These are phyloP conservation scores for Zophobas morio DNA, from an alignment of 1,140 invertebrate species.

Conservation along the genomic window DNA sequence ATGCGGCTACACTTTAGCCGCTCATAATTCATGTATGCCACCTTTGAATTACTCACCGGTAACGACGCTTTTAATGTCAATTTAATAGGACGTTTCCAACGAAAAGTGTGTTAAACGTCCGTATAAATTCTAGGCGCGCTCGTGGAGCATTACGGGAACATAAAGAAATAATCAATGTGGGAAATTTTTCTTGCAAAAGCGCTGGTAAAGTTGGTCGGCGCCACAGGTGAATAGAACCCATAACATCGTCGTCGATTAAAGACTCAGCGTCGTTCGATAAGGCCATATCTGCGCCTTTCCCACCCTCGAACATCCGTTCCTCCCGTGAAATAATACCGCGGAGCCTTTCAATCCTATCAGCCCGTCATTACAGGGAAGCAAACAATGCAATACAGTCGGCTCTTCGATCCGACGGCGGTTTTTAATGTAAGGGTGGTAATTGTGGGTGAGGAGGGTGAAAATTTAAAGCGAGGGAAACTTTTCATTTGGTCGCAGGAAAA, in stretches of 20 bases:
- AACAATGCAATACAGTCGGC: slow-evolving; percentile 35
- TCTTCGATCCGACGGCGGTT: slow-evolving; percentile 29
- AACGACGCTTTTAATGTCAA: slow-evolving; percentile 41
- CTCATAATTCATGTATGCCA: slow-evolving; percentile 25
- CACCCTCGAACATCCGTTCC: slow-evolving; percentile 40
- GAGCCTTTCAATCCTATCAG: slow-evolving; percentile 42
- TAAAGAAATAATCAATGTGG: slow-evolving; percentile 42
- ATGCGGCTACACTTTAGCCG: slow-evolving; percentile 11
- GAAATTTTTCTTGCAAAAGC: slow-evolving; percentile 32
- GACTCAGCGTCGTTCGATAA: slow-evolving; percentile 37
- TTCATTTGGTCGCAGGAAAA: slow-evolving; percentile 54
- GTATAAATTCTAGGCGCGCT: slow-evolving; percentile 30
- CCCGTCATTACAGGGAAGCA: slow-evolving; percentile 40
- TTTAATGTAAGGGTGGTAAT: slow-evolving; percentile 43
- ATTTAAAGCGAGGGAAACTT: slow-evolving; percentile 47
- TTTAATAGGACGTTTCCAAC: slow-evolving; percentile 35
- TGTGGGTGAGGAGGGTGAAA: slow-evolving; percentile 23
- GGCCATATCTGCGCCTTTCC: slow-evolving; percentile 37
- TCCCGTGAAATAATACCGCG: slow-evolving; percentile 39
- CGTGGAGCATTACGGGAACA: slow-evolving; percentile 27
- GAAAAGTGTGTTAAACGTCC: slow-evolving; percentile 34
- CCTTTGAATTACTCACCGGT: slow-evolving; percentile 22
- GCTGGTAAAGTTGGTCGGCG: slow-evolving; percentile 31
- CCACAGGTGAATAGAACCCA: slow-evolving; percentile 39
- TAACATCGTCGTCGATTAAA: slow-evolving; percentile 39